phyloP scores from a whole-genome alignment of 2,797 vertebrate genomes.

The Lepilemur ruficaudatus region DNA sequence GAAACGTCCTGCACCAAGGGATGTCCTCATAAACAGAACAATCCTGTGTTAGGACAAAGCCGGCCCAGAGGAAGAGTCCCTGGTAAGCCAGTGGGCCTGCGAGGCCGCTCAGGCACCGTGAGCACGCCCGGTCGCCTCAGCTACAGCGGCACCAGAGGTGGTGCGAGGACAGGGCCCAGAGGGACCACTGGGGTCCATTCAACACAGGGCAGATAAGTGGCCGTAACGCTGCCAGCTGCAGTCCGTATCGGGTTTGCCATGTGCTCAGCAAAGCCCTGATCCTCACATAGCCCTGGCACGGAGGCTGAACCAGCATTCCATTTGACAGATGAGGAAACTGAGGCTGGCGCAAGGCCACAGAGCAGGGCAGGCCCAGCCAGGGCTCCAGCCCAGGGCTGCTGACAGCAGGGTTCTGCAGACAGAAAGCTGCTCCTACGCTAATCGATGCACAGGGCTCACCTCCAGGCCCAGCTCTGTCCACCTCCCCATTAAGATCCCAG shows the following conservation, averaged over 20 bases:
- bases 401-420: not conserved
- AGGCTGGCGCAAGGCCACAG: not conserved
- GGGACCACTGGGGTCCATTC: not conserved
- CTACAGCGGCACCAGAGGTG: not conserved
- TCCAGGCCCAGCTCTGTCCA: not conserved
- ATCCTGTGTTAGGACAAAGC: constrained; percentile 66
- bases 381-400: not conserved
- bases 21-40: constrained; percentile 74
- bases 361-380: not conserved
- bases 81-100: not conserved
- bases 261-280: not conserved
- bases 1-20: constrained; percentile 73
- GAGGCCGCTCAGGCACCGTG: accelerated
- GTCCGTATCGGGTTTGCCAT: not conserved
- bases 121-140: accelerated
- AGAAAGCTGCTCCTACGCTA: not conserved
- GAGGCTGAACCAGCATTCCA: not conserved
- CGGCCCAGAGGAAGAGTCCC: not conserved
- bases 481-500: not conserved
- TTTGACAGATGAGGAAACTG: constrained; percentile 46
- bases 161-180: not conserved
- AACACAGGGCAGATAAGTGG: not conserved
- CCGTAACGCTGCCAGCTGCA: not conserved
- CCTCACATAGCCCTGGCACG: not conserved
- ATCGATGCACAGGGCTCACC: not conserved